Evolutionary conservation across 2,113 vertebrate genomes (phyloP).

Genomic region (Beaufortia kweichowensis): DNA sequence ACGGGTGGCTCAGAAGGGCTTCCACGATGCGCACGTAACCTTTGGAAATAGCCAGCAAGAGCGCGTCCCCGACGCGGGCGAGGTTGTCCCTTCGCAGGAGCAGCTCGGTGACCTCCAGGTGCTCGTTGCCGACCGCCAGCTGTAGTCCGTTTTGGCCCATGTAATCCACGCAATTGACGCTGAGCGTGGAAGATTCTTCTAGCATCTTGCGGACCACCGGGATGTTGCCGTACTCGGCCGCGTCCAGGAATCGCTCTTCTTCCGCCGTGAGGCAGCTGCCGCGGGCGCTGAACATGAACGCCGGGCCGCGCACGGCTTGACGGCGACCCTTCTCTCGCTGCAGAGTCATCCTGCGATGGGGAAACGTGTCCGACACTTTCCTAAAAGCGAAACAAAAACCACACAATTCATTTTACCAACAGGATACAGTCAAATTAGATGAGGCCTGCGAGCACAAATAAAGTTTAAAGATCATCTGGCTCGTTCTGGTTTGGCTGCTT

Average conservation of each 20-base stretch:
- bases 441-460: no score
- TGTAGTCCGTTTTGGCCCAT: slow-evolving; percentile 57
- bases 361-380: slow-evolving; percentile 67
- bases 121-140: slow-evolving; percentile 55
- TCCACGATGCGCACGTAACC: slow-evolving; percentile 89
- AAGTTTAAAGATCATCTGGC: no score
- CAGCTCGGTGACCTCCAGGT: slow-evolving; percentile 58
- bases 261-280: slow-evolving; percentile 76
- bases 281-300: slow-evolving; percentile 85
- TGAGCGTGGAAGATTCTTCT: slow-evolving; percentile 53
- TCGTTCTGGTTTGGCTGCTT: no score
- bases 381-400: slow-evolving; percentile 20
- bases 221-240: slow-evolving; percentile 56
- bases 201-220: slow-evolving; percentile 59
- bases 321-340: slow-evolving; percentile 84
- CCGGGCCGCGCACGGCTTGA: slow-evolving; percentile 80
- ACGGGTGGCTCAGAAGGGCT: slow-evolving; percentile 83
- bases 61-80: slow-evolving; percentile 85
- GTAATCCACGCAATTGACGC: slow-evolving; percentile 56
- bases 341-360: slow-evolving; percentile 73
- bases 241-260: slow-evolving; percentile 57
- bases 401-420: not conserved
- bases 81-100: slow-evolving; percentile 80
- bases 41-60: slow-evolving; percentile 88
- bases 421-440: no score